A percentile compares a stretch with the other conserved stretches of the same genome.
Conservation (phyloP, 37 sponge, comb jelly and placozoan species). For the Halichondria panicea region DNA sequence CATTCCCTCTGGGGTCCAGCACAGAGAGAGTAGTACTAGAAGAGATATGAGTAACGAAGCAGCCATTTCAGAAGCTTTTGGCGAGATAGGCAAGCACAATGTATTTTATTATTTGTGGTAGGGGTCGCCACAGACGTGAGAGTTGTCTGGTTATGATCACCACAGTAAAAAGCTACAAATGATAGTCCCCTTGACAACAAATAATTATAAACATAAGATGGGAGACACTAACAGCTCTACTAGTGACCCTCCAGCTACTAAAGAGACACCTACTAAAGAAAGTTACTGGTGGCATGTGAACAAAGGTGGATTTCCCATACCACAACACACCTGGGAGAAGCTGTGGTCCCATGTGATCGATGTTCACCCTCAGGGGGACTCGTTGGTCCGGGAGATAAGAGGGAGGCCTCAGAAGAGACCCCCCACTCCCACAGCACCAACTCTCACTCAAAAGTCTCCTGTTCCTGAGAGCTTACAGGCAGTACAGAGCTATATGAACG, state of each 20-base stretch:
- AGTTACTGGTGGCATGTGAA: slow-evolving; percentile 87
- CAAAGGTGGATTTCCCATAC: slow-evolving; percentile 87
- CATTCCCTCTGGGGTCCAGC: not conserved
- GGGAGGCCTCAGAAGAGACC: slow-evolving; percentile 51
- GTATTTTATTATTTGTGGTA: too few relatives aligned
- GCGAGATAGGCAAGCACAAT: too few relatives aligned
- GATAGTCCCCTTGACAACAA: too few relatives aligned
- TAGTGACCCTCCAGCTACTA: too few relatives aligned
- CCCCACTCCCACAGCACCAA: slow-evolving; percentile 12
- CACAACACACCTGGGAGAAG: slow-evolving; percentile 67
- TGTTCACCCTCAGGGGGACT: slow-evolving; percentile 69
- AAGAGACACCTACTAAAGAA: not conserved
- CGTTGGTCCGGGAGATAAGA: slow-evolving; percentile 53
- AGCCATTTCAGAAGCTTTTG: too few relatives aligned
- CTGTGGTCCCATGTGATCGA: slow-evolving; percentile 81
- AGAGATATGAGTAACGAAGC: too few relatives aligned
- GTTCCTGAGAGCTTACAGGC: not conserved
- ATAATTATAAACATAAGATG: too few relatives aligned
- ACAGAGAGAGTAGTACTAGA: slow-evolving; percentile 3
- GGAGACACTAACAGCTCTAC: too few relatives aligned
- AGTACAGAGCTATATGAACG: slow-evolving; percentile 48
- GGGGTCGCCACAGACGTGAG: too few relatives aligned
- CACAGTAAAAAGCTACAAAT: too few relatives aligned
- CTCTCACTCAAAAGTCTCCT: not conserved
- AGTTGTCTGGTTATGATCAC: too few relatives aligned